Evolutionary conservation across 2,888 invertebrate genomes (phyloP).

Genomic region (Heliconius hortense): DNA sequence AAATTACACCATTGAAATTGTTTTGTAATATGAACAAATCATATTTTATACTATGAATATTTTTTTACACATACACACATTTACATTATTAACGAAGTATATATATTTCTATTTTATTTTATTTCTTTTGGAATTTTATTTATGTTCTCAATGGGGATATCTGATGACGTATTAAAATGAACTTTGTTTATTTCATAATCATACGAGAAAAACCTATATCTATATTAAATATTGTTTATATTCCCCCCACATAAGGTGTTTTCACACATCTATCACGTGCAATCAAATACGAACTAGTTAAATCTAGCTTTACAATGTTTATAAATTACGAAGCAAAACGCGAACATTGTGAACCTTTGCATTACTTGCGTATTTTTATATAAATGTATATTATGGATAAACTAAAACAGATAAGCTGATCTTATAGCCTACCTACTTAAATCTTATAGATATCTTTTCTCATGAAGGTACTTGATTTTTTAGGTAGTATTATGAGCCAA

Average conservation of each 20-base stretch:
- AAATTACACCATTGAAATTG: no score
- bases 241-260: neutral
- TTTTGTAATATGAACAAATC: no score
- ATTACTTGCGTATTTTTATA: slow-evolving; percentile 15
- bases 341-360: slow-evolving; percentile 1
- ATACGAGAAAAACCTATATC: neutral
- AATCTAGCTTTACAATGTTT: slow-evolving; percentile 1
- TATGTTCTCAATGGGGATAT: no score
- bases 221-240: no score
- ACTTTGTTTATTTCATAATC: neutral
- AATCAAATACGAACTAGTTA: neutral
- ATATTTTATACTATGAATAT: no score
- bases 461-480: neutral
- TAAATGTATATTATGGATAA: slow-evolving; percentile 12
- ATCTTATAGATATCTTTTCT: slow-evolving; percentile 10
- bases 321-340: slow-evolving; percentile 5
- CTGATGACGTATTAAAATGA: no score
- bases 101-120: no score
- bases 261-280: slow-evolving; percentile 4
- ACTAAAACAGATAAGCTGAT: slow-evolving; percentile 16
- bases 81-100: no score
- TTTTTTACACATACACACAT: no score
- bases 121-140: no score
- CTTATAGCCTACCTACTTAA: slow-evolving; percentile 4
- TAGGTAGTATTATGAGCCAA: neutral